Conservation (phyloP, 2,888 invertebrate genomes). For the Fragum sueziense region DNA sequence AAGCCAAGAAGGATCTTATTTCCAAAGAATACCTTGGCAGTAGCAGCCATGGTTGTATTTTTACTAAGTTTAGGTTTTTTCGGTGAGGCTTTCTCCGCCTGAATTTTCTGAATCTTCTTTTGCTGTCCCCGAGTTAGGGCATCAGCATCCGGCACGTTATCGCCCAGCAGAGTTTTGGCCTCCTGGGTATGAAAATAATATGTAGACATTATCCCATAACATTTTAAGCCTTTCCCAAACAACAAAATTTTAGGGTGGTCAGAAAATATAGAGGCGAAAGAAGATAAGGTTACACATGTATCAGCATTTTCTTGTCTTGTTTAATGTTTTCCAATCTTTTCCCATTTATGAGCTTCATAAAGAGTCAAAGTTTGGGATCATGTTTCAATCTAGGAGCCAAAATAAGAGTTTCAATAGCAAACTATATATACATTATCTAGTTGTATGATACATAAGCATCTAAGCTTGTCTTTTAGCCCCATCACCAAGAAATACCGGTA, state of each 20-base stretch:
- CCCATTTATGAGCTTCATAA: too few species aligned
- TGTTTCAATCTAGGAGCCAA: too few species aligned
- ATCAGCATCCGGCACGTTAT: constrained; percentile 74
- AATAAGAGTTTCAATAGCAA: too few species aligned
- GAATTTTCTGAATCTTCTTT: constrained; percentile 74
- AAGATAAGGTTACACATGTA: background rate
- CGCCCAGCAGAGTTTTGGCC: constrained; percentile 69
- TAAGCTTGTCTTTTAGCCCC: too few species aligned
- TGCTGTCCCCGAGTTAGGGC: constrained; percentile 77
- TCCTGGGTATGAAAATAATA: constrained; percentile 65
- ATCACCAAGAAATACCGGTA: too few species aligned
- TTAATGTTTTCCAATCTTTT: background rate
- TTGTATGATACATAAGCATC: too few species aligned
- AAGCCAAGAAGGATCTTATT: too few species aligned
- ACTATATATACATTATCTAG: too few species aligned
- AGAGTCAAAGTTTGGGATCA: too few species aligned
- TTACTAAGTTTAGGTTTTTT: constrained; percentile 76
- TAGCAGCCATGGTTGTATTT: constrained; percentile 78
- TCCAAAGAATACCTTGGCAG: constrained; percentile 75
- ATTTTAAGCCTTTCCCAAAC: background rate
- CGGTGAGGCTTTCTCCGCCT: constrained; percentile 70
- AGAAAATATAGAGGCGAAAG: background rate
- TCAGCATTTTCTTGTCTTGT: background rate
- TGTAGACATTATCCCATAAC: background rate
- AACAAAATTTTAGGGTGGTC: background rate